These are phyloP conservation scores for Orthosia gothica DNA, from an alignment of 2,888 invertebrate species.

Conservation along the genomic window DNA sequence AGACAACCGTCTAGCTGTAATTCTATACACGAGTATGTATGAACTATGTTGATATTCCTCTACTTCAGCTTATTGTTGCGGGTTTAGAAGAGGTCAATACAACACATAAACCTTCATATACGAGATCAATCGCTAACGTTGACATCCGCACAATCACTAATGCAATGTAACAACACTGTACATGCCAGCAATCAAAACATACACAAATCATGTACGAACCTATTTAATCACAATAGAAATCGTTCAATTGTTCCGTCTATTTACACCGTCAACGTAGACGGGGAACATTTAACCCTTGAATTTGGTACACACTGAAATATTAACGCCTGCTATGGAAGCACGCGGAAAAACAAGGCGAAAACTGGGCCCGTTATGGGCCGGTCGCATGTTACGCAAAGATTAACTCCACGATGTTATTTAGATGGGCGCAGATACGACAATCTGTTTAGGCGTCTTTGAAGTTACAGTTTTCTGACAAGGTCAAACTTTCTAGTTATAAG, in stretches of 20 bases:
- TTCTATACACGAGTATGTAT: neutral
- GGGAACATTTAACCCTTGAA: constrained; percentile 89
- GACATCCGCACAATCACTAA: too few relatives aligned
- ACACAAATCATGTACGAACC: constrained; percentile 50
- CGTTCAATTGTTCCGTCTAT: constrained; percentile 79
- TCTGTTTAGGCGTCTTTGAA: constrained; percentile 11
- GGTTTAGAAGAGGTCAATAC: neutral
- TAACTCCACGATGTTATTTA: constrained; percentile 70
- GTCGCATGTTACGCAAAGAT: constrained; percentile 87
- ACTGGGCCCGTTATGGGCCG: constrained; percentile 89
- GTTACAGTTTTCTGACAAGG: neutral
- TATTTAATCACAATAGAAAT: constrained; percentile 75
- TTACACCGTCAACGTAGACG: constrained; percentile 76
- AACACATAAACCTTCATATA: too few relatives aligned
- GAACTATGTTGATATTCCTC: neutral
- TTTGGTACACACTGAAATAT: constrained; percentile 90
- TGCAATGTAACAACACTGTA: neutral
- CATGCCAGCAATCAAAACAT: constrained; percentile 25
- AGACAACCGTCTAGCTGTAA: neutral
- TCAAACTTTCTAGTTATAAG: neutral
- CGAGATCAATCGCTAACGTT: neutral
- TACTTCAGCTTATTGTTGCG: neutral
- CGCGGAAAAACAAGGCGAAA: constrained; percentile 91
- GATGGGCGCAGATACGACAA: constrained; percentile 50
- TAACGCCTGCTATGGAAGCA: constrained; percentile 89